A percentile compares a stretch with the other conserved stretches of the same genome.
Evolutionary conservation across 2,888 invertebrate genomes (phyloP).

Genomic region (Periphyllus acericola): DNA sequence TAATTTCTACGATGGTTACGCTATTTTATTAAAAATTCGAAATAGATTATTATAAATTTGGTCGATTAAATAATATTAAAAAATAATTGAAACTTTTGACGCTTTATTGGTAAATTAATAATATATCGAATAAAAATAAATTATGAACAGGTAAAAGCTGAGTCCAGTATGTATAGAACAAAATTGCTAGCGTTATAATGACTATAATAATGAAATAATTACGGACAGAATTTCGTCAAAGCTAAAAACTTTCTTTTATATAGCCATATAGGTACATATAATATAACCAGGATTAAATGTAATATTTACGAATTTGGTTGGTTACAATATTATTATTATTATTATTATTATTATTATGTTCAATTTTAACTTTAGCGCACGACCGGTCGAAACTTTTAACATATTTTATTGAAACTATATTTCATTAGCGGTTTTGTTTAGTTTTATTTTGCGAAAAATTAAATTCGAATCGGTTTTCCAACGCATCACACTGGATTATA

Average conservation of each 20-base stretch:
- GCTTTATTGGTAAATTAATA: neutral
- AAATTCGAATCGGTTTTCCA: too few species aligned
- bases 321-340: neutral
- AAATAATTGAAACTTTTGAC: neutral
- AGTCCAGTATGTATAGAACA: neutral
- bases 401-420: too few species aligned
- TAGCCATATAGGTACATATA: too few species aligned
- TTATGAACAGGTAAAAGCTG: neutral
- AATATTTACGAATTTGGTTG: neutral
- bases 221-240: neutral
- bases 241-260: neutral
- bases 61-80: neutral
- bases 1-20: neutral
- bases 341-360: too few species aligned
- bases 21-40: too few species aligned
- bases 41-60: neutral
- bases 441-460: too few species aligned
- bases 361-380: too few species aligned
- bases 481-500: too few species aligned
- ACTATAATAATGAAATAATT: neutral
- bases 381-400: too few species aligned
- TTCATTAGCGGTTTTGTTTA: too few species aligned
- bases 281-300: neutral
- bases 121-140: neutral
- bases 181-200: neutral